A percentile compares a stretch with the other conserved stretches of the same genome.
Conservation (phyloP, 1,140 invertebrate species). For the Drosophila orosa region DNA sequence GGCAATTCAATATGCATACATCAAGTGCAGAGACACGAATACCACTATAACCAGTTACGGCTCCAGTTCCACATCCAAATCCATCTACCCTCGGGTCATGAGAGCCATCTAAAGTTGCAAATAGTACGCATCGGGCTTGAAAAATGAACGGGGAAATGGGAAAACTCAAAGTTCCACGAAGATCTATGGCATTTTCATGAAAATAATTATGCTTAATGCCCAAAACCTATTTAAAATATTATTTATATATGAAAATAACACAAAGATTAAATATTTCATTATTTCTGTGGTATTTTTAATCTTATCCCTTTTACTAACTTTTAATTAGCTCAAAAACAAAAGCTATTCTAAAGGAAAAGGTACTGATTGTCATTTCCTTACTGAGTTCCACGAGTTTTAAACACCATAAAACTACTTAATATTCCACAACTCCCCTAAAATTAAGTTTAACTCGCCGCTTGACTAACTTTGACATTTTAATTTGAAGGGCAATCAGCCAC, state of each 20-base stretch:
- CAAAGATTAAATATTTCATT: neutral
- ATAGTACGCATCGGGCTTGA: slow-evolving; percentile 67
- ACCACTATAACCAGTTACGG: slow-evolving; percentile 12
- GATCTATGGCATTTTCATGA: neutral
- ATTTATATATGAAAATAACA: neutral
- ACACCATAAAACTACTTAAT: neutral
- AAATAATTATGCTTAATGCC: neutral
- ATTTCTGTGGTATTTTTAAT: neutral
- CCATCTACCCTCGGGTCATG: slow-evolving; percentile 11
- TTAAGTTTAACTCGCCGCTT: neutral
- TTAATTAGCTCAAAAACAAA: neutral
- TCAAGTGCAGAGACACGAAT: slow-evolving; percentile 56
- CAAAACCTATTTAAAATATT: neutral
- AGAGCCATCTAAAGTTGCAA: slow-evolving; percentile 45
- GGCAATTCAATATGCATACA: slow-evolving; percentile 78
- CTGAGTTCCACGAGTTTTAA: neutral
- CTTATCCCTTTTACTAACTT: neutral
- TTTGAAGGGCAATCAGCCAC: slow-evolving; percentile 33
- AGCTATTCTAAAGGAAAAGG: neutral
- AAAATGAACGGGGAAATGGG: slow-evolving; percentile 51
- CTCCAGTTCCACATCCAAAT: slow-evolving; percentile 5
- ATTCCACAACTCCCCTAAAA: neutral
- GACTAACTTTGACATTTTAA: slow-evolving; percentile 16
- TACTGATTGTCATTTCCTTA: neutral
- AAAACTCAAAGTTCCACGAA: slow-evolving; percentile 13